Evolutionary conservation across 2,888 invertebrate genomes (phyloP), one percentile per base, ranked within the genome.

Genomic region (Tanytarsus gracilentus): DNA sequence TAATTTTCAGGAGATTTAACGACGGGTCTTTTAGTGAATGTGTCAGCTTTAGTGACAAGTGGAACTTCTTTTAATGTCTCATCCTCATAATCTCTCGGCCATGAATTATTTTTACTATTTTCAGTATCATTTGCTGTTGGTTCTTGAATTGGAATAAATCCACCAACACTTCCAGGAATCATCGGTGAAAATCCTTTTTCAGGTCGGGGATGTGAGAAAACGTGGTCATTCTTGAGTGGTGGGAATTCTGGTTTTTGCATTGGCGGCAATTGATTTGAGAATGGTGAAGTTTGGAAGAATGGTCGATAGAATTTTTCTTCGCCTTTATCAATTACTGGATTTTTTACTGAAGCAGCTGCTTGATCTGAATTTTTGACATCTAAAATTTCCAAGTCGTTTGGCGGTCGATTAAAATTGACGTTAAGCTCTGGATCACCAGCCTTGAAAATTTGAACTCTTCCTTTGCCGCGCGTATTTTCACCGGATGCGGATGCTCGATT

Each of bases 181-280:
- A 87, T 78, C 14, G 90, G 90, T 11, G 83, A 75, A 68, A 90
- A 90, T 2, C 88, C 87, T 18, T 80, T 81, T 72, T 87, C 83
- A 58, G 86, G 79, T 67, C 74, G 73, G 2, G 73, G 72, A 21
- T 69, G 68, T 1, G 68, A 66, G 56, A 72, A 71, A 18, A 14
- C 27, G 14, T 27, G 18, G 18, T 50, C 50, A 27, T 26, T 26
- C 3, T 18, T 27, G 4, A 16, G 18, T 50, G 25, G 25, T n/a
- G 27, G 18, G 9, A 16, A 29, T 14, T 27, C 68, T 55, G 72
- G 71, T 29, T 52, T 27, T 2, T 29, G 52, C n/a, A n/a, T 40
- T 40, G 40, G 40, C 11, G 9, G 48, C 14, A 74, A 73, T 2
- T 73, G 72, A 21, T 69, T 68, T 1, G 68, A 67, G 58, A 72